Evolutionary conservation across 2,113 vertebrate species (phyloP).

Genomic region (Heterotilapia buettikoferi): DNA sequence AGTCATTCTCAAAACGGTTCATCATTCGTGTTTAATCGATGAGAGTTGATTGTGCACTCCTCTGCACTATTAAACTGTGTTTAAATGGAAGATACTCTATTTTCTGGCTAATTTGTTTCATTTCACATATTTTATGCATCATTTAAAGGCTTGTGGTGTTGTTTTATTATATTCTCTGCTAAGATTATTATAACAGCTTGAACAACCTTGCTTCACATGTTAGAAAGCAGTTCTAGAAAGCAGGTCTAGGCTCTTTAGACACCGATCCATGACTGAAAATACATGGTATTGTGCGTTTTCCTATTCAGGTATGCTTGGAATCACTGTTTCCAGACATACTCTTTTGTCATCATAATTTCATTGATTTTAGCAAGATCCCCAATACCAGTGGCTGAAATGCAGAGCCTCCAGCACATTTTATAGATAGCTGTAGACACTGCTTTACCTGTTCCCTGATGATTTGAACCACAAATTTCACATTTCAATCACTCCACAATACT

Average conservation of each 20-base stretch:
- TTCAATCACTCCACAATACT: not conserved
- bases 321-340: not conserved
- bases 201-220: not conserved
- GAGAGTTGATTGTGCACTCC: not conserved
- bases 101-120: constrained; percentile 5
- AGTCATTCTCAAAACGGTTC: not conserved
- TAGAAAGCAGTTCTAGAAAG: not conserved
- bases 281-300: not conserved
- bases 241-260: not conserved
- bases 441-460: not conserved
- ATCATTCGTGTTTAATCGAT: constrained; percentile 9
- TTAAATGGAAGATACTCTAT: not conserved
- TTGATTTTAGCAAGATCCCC: not conserved
- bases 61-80: not conserved
- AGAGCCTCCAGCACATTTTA: not conserved
- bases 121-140: not conserved
- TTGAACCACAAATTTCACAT: not conserved
- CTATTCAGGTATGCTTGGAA: not conserved
- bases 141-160: not conserved
- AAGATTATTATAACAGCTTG: not conserved
- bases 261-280: not conserved
- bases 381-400: not conserved
- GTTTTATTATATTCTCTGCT: not conserved
- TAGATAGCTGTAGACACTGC: not conserved
- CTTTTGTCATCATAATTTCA: not conserved